Base-by-base conservation (phyloP, 1,140 invertebrate genomes). In the Ditylenchus dipsaci region DNA sequence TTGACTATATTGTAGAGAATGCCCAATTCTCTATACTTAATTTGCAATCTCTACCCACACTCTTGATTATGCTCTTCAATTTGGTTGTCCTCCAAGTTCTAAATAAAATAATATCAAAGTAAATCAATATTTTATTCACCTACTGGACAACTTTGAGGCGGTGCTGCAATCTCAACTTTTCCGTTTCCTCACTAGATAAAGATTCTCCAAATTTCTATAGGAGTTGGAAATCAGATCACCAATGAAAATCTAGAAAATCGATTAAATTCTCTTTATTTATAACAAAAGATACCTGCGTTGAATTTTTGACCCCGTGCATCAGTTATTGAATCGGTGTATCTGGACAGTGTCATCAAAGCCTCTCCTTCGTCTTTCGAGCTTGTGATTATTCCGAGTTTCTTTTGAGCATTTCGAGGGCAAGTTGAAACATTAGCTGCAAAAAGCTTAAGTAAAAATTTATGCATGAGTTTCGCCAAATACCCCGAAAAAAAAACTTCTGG, bases 361-460 rank as follows among this genome's bases (percentile, higher is more conserved):
- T 95, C 93, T 3, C 94, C 94, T 81, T 98, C 94, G 83, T 97
- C 95, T 27, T 88, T 87, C 78, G 91, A 93, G 7, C 88, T 86
- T 13, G 93, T 84, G n/a, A 97, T 85, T 68, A 89, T 88, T 92
- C 90, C 74, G 91, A 88, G 84, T 94, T 94, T 83, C 88, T 89
- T 81, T 93, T 90, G 57, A 97, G 85, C 70, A 97, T 90, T 74
- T 90, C 90, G 45, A 97, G 85, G 0, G 94, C 92, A 27, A 97
- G 88, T 89, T 95, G 87, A 84, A 97, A 97, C 72, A 95, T 93
- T 30, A 87, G 84, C 84, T 86, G 65, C 0, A 83, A 77, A 64
- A 23, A 3, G 19, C 26, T 49, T n/a, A n/a, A n/a, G n/a, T n/a
- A n/a, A n/a, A 45, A 45, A 45, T 45, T 45, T n/a, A 8, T 17